Base-by-base conservation (phyloP, 2,113 vertebrate genomes). In the Muscicapa adusta region DNA sequence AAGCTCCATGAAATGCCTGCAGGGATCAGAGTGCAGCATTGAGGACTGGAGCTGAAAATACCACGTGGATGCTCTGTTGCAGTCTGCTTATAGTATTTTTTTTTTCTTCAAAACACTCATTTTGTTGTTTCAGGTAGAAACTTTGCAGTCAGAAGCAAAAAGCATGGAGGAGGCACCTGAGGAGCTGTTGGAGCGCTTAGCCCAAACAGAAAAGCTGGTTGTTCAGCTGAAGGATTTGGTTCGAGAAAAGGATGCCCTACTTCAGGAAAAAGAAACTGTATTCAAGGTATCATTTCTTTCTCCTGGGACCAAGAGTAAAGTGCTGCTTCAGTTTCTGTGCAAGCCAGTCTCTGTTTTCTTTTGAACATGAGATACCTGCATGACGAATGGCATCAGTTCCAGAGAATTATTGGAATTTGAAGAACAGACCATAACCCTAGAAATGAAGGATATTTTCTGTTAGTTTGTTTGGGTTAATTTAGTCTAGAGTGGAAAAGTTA, bases 221-320 rank as follows among this genome's bases (percentile, higher is more conserved):
- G 97, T 98, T 36, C 98, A 99, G 88, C 97, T 99, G 72, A 99
- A 99, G 93, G 98, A 98, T 75, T 93, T 99, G 85, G 96, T 99
- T 88, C 97, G 97, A 82, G 98, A 99, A 65, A 99, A 99, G 94
- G 99, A 99, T 95, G 56, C 50, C 11, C 97, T 98, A 71, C 98
- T 99, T 16, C 95, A 97, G 83, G 97, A 98, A 43, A 98, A 98
- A 29, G 98, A 99, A 90, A 93, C 93, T 9, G 82, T 77, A 81
- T 91, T 98, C 14, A 98, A 99, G 98, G 99, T 99, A 97, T 23
- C 4, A 2, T 56, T 78, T 40, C 50, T 70, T 81, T 51, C 18
- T 40, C 18, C 1, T 14, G 29, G 26, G 15, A 53, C 31, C 3
- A 7, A 65, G 28, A 51, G 14, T 28, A 16, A 80, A 45, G 54